phyloP scores from a whole-genome alignment of 2,797 vertebrate genomes.

The Atherinosoma microstoma region DNA sequence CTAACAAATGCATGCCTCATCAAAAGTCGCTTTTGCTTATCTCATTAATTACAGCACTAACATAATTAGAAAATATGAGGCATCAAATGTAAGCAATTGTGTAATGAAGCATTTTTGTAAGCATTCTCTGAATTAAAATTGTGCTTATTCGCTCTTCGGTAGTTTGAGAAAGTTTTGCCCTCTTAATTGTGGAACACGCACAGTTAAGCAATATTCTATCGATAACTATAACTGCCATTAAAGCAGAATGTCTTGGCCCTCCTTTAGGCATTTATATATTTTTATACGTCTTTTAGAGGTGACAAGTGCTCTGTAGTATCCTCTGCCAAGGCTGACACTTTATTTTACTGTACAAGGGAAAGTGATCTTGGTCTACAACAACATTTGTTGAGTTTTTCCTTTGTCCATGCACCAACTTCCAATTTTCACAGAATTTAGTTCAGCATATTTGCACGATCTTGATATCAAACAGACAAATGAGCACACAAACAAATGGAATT shows the following conservation, averaged over 20 bases:
- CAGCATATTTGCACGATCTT: neutral
- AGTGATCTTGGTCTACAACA: neutral
- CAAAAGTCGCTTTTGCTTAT: conserved; percentile 84
- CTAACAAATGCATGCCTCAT: conserved; percentile 68
- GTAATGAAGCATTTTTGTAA: conserved; percentile 85
- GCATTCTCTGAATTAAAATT: conserved; percentile 74
- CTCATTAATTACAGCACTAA: conserved; percentile 88
- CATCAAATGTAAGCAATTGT: conserved; percentile 81
- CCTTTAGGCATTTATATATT: conserved; percentile 15
- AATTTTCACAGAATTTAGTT: neutral
- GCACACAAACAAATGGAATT: no score
- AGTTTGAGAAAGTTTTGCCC: conserved; percentile 70
- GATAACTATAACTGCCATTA: conserved; percentile 61
- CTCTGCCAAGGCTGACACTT: neutral
- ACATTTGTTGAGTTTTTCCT: neutral
- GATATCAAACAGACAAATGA: neutral
- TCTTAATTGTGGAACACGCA: conserved; percentile 69
- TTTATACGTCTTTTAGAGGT: conserved; percentile 26
- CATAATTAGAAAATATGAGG: conserved; percentile 87
- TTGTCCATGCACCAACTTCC: neutral
- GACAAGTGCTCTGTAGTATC: conserved; percentile 18
- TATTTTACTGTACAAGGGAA: neutral
- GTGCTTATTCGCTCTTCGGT: conserved; percentile 73
- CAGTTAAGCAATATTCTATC: conserved; percentile 73
- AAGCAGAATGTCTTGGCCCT: conserved; percentile 27